phyloP scores from a whole-genome alignment of 2,113 vertebrate genomes.

The Diphyllodes magnificus region DNA sequence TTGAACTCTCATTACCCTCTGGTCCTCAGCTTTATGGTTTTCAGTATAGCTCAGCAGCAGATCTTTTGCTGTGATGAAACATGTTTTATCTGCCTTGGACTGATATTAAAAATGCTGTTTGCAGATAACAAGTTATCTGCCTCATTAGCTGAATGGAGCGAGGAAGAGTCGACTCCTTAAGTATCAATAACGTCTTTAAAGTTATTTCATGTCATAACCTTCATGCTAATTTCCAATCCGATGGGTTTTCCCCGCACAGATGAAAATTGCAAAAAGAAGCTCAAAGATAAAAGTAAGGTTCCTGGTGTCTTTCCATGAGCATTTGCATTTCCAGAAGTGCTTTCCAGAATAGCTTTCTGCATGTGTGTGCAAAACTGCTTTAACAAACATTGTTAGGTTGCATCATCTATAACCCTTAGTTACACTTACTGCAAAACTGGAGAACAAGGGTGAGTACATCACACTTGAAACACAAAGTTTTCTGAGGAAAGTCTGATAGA shows the following conservation, averaged over 20 bases:
- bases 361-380: slow-evolving; percentile 72
- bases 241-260: slow-evolving; percentile 87
- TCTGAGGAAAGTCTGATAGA: not conserved
- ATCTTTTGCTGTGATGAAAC: not conserved
- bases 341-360: slow-evolving; percentile 73
- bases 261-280: slow-evolving; percentile 96
- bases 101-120: not conserved
- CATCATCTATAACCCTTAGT: slow-evolving; percentile 65
- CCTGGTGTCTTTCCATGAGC: slow-evolving; percentile 51
- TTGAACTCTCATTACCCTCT: not conserved
- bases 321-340: slow-evolving; percentile 48
- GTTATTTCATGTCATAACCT: slow-evolving; percentile 14
- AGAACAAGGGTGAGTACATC: not conserved
- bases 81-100: not conserved
- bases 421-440: not conserved
- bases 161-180: not conserved
- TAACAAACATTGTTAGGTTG: slow-evolving; percentile 28
- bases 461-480: not conserved
- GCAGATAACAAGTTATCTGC: not conserved
- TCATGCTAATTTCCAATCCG: slow-evolving; percentile 60
- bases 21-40: not conserved
- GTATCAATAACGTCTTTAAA: not conserved
- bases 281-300: slow-evolving; percentile 99
- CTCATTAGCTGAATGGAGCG: not conserved
- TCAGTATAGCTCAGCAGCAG: not conserved